Evolutionary conservation across 2,797 vertebrate genomes (phyloP).

Genomic region (Eurystomus glaucurus): DNA sequence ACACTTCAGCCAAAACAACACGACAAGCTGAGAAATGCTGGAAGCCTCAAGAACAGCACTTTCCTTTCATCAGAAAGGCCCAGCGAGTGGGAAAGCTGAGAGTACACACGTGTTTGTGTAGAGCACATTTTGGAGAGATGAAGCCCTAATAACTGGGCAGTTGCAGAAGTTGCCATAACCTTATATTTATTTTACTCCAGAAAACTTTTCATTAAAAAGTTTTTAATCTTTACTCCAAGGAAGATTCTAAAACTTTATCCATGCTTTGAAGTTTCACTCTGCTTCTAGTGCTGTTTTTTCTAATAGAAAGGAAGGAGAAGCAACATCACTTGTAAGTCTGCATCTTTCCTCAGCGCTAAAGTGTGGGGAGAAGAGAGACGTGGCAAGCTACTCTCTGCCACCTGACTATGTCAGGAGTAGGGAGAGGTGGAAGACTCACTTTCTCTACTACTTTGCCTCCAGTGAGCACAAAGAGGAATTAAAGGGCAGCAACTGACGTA

Average conservation of each 20-base stretch:
- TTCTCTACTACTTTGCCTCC: background rate
- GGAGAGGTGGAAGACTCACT: background rate
- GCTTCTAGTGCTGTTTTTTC: background rate
- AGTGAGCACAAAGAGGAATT: background rate
- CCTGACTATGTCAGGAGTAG: background rate
- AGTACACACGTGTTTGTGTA: background rate
- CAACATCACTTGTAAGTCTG: background rate
- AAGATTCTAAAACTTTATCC: background rate
- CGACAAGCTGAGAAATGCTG: background rate
- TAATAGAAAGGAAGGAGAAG: background rate
- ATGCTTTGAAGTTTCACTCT: background rate
- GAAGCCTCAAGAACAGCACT: background rate
- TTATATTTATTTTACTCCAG: background rate
- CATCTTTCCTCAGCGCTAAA: background rate
- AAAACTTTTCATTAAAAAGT: background rate
- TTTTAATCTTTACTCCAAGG: background rate
- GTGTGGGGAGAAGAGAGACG: accelerated
- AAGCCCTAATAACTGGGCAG: background rate
- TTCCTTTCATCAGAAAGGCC: background rate
- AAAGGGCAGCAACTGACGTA: background rate
- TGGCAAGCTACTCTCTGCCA: background rate
- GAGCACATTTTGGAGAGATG: background rate
- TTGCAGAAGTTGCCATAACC: background rate
- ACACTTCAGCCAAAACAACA: background rate
- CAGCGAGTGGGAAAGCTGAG: background rate